Base-by-base conservation (phyloP, 2,888 invertebrate species). In the Melanargia galathea region DNA sequence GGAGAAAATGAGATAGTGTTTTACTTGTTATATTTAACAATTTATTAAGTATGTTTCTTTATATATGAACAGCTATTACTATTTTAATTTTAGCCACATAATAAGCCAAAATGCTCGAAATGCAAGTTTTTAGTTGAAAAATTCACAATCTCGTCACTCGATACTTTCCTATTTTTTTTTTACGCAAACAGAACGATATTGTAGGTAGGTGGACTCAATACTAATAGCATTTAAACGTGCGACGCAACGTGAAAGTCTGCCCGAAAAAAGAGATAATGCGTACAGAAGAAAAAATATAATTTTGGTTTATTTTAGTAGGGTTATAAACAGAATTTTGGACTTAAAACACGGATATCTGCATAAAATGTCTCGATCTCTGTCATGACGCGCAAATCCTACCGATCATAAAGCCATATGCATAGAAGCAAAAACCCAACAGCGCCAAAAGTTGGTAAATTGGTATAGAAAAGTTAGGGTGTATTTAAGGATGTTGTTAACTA, bases 401-500 rank as follows among this genome's bases (percentile, higher is more conserved):
- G 8, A 54, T 54, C 35, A 7, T n/a, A 35, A 48, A 48, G n/a
- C 35, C 33, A 16, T n/a, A 18, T 30, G 26, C 54, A 26, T 45
- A 30, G 1, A 18, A 24, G 20, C 13, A 16, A 30, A 3, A 16
- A 20, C 11, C 33, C 5, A 48, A n/a, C 18, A 57, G 11, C 13
- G 35, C 35, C 2, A 22, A 48, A 22, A 22, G 26, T 38, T 26
- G 24, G 38, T 20, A 49, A n/a, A 24, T 45, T 22, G 30, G 30
- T 26, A 43, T 24, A 26, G 45, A 33, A 11, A 16, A 43, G 30
- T 46, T 84, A 85, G 87, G 86, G 86, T 84, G 87, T 84, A 78
- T 81, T 81, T 87, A 86, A 86, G 86, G 74, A 81, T 76, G 82
- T 89, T 89, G 89, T 90, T 90, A 88, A 82, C 84, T 89, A 88